A percentile compares a stretch with the other conserved stretches of the same genome.
Evolutionary conservation across 2,797 vertebrate genomes (phyloP).

Genomic region (Sebastes oblongus): DNA sequence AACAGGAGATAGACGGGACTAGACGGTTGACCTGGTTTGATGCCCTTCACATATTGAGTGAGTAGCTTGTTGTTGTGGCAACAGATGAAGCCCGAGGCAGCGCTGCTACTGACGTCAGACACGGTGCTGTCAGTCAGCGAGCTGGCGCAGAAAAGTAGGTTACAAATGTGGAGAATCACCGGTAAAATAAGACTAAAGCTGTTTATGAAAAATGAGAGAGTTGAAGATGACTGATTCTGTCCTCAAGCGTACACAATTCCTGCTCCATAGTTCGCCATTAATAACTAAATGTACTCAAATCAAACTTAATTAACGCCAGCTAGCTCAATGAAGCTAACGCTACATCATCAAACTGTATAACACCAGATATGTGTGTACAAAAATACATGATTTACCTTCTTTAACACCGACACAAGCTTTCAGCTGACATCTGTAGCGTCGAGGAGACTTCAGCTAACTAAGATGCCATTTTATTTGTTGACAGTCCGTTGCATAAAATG

Average conservation of each 20-base stretch:
- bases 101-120: conserved; percentile 45
- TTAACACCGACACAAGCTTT: not conserved
- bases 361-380: rapidly evolving
- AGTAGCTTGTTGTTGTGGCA: conserved; percentile 54
- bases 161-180: not conserved
- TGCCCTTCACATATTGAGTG: conserved; percentile 68
- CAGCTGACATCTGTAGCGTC: conserved; percentile 7
- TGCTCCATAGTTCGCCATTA: no score
- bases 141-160: not conserved
- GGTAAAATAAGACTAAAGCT: rapidly evolving
- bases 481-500: conserved; percentile 58
- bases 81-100: conserved; percentile 46
- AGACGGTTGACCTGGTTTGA: not conserved
- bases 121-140: not conserved
- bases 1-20: no score
- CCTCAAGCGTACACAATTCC: rapidly evolving
- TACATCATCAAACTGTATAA: rapidly evolving
- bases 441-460: not conserved
- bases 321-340: not conserved
- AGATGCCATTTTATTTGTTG: conserved; percentile 70
- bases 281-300: no score
- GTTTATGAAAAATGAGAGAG: rapidly evolving
- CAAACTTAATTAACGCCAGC: no score
- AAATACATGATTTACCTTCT: conserved; percentile 10
- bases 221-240: not conserved